A percentile compares a stretch with the other conserved stretches of the same genome.
Conservation (phyloP, 1,140 invertebrate genomes). For the Bombus turneri region DNA sequence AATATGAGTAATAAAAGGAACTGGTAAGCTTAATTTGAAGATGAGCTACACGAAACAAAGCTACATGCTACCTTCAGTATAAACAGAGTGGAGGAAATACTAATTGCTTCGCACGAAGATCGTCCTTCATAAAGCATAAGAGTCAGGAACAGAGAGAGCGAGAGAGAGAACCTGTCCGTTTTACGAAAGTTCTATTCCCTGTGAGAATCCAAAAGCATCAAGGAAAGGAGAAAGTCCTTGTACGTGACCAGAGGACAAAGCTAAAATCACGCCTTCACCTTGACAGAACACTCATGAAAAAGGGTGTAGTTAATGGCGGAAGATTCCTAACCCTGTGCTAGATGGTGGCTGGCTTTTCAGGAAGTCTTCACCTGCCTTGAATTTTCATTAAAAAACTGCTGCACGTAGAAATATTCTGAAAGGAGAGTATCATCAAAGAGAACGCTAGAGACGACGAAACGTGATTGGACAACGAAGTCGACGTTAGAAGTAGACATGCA, state of each 20-base stretch:
- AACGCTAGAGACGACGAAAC: slow-evolving; percentile 25
- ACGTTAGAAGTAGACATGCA: not conserved
- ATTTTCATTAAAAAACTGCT: slow-evolving; percentile 57
- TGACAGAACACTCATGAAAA: slow-evolving; percentile 45
- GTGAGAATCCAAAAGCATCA: slow-evolving; percentile 56
- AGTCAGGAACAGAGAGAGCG: not conserved
- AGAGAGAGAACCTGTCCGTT: slow-evolving; percentile 25
- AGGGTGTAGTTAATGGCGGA: slow-evolving; percentile 64
- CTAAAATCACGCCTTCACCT: slow-evolving; percentile 66
- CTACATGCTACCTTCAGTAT: not conserved
- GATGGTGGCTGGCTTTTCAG: slow-evolving; percentile 36
- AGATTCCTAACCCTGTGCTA: slow-evolving; percentile 64
- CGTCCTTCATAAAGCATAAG: slow-evolving; percentile 30
- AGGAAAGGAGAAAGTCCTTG: slow-evolving; percentile 55
- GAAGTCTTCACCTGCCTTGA: slow-evolving; percentile 27
- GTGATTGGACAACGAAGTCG: slow-evolving; percentile 45
- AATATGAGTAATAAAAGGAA: not conserved
- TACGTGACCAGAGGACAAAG: slow-evolving; percentile 67
- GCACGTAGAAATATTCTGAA: slow-evolving; percentile 53
- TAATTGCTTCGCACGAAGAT: slow-evolving; percentile 2
- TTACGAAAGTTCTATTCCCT: slow-evolving; percentile 55
- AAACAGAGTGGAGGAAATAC: not conserved
- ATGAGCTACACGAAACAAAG: not conserved
- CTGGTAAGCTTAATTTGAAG: not conserved
- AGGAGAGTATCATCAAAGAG: slow-evolving; percentile 37